Evolutionary conservation across 2,113 vertebrate genomes (phyloP).

Genomic region (Psittacula cyanocephala): DNA sequence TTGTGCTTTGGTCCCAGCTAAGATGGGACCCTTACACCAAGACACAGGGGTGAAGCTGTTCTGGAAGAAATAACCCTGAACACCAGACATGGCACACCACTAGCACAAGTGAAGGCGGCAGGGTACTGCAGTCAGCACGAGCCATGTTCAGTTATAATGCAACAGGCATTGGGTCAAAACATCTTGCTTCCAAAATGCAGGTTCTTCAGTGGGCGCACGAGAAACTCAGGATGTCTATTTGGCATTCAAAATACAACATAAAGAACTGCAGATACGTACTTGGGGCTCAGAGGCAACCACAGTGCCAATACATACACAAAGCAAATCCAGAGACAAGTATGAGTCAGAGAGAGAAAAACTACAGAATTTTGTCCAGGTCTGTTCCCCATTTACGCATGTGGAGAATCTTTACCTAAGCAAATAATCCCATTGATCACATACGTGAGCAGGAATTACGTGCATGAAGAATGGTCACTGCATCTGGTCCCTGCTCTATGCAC

Average conservation of each 20-base stretch:
- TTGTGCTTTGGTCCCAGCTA: conserved; percentile 19
- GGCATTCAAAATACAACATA: conserved; percentile 1
- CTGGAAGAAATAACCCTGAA: background rate
- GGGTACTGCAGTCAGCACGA: background rate
- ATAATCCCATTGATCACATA: conserved; percentile 16
- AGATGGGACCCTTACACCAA: background rate
- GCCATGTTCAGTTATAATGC: background rate
- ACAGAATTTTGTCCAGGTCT: conserved; percentile 28
- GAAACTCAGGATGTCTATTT: conserved; percentile 14
- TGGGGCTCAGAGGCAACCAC: conserved; percentile 1
- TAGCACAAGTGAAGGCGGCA: background rate
- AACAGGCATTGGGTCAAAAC: background rate
- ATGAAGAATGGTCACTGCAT: conserved; percentile 28
- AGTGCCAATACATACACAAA: conserved; percentile 60
- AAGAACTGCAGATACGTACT: conserved; percentile 45
- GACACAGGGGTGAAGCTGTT: background rate
- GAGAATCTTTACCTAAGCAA: conserved; percentile 40
- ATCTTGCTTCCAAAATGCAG: background rate
- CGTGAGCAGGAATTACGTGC: conserved; percentile 3
- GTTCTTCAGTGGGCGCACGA: background rate
- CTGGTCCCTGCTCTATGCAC: background rate
- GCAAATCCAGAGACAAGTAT: conserved; percentile 50
- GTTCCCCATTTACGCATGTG: background rate
- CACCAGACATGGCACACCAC: background rate
- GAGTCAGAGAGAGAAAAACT: conserved; percentile 59